phyloP scores from a whole-genome alignment of 2,113 vertebrate genomes.

The Enhydra lutris region DNA sequence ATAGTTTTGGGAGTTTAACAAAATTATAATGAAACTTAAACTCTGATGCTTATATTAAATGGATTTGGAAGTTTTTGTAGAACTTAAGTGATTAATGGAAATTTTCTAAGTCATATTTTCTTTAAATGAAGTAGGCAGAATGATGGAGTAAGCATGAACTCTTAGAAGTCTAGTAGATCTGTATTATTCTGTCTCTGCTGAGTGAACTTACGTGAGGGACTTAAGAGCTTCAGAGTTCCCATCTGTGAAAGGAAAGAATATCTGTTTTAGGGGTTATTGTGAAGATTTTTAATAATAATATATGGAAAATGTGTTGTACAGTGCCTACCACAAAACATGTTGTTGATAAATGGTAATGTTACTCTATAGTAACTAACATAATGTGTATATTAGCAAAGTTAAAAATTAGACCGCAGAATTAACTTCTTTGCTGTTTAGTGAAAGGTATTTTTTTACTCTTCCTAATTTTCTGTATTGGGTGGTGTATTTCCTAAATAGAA shows the following conservation, averaged over 20 bases:
- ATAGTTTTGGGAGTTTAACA: not conserved
- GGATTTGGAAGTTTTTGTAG: not conserved
- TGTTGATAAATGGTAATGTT: slow-evolving; percentile 4
- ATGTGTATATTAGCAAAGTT: not conserved
- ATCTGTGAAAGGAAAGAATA: not conserved
- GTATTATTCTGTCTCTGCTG: not conserved
- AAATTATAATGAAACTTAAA: not conserved
- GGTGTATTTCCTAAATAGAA: not conserved
- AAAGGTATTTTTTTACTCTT: not conserved
- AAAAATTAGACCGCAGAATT: not conserved
- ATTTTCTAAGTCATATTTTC: not conserved
- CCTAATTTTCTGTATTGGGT: not conserved
- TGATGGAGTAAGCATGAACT: not conserved
- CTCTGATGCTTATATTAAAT: not conserved
- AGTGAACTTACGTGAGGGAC: not conserved
- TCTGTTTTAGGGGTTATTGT: not conserved
- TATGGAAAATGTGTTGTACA: not conserved
- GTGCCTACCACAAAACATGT: not conserved
- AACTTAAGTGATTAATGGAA: not conserved
- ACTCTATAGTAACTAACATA: not conserved
- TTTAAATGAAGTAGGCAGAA: not conserved
- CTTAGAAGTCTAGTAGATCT: not conserved
- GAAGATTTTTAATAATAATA: not conserved
- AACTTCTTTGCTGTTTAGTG: not conserved
- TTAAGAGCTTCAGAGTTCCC: not conserved